These are phyloP conservation scores for Sapayoa aenigma DNA, from an alignment of 2,113 vertebrate genomes.

Conservation along the genomic window DNA sequence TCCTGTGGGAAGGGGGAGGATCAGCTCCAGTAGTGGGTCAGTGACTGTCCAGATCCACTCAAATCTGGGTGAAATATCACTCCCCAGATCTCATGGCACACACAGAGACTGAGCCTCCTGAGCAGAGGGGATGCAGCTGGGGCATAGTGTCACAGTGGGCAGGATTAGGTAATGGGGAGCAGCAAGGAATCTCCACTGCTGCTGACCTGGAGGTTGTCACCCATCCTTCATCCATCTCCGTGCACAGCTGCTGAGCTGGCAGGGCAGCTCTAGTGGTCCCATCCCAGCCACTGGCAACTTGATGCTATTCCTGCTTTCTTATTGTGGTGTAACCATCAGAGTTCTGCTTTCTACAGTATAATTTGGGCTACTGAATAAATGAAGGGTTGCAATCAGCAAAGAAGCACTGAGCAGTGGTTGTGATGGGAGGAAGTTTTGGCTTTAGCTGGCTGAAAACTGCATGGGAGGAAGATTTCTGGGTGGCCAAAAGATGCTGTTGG, in stretches of 20 bases:
- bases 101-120: rapidly evolving
- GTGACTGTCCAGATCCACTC: neutral
- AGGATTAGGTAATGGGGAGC: neutral
- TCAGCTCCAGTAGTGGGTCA: neutral
- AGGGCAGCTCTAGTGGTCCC: neutral
- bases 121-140: neutral
- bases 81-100: neutral
- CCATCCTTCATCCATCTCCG: neutral
- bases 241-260: neutral
- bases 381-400: neutral
- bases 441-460: neutral
- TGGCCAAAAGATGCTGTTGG: neutral
- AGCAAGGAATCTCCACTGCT: neutral
- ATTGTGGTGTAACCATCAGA: neutral
- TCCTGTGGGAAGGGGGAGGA: neutral
- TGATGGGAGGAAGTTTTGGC: neutral
- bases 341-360: neutral
- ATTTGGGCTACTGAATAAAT: neutral
- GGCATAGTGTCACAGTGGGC: rapidly evolving
- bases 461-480: neutral
- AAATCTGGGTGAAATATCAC: neutral
- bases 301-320: neutral
- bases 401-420: neutral
- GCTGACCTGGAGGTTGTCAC: neutral
- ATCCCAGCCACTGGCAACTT: neutral